Evolutionary conservation across 1,140 invertebrate genomes (phyloP), one percentile per base, ranked within the genome.

Genomic region (Arion vulgaris): DNA sequence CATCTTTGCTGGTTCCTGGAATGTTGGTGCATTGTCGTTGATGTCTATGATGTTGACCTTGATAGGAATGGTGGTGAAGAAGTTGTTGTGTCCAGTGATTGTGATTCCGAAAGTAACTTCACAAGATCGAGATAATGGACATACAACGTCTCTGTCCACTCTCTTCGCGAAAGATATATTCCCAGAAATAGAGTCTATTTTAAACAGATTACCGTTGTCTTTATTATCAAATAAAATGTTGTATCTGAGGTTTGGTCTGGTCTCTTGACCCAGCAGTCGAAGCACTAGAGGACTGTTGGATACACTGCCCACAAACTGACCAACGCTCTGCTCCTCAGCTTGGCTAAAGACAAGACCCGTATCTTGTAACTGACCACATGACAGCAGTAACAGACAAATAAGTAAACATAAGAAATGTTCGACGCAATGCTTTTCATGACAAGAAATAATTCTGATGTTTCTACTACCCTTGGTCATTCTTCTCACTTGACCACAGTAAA

Each of bases 11-110:
- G 74, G 76, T n/a, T 53, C 80, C 1, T 83, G 81, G 92, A 98
- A 98, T 23, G 94, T 93, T 0, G 98, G 98, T 11, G 96, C 95
- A 91, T 98, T 98, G 93, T 99, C 98, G 91, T 99, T 99, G 5
- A 96, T 96, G 91, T 98, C 97, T 13, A 85, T 81, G 49, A 91
- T 75, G 38, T 83, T 84, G 32, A 91, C 80, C 51, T 53, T 76
- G 0, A 86, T 62, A 38, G 82, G 74, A 13, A 87, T 83, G 41
- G 85, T 86, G 38, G 75, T 83, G 34, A 84, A 80, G 23, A 82
- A 73, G 28, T 75, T 57, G 53, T 72, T 32, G 7, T 69, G 51
- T 28, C 75, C 62, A 5, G 51, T 84, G 34, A 83, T 77, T n/a
- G 84, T 79, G 11, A 84, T 83, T 28, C 75, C 76, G 39, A 86